Conservation (phyloP, 2,888 invertebrate species). For the Neuroscelio doddi region DNA sequence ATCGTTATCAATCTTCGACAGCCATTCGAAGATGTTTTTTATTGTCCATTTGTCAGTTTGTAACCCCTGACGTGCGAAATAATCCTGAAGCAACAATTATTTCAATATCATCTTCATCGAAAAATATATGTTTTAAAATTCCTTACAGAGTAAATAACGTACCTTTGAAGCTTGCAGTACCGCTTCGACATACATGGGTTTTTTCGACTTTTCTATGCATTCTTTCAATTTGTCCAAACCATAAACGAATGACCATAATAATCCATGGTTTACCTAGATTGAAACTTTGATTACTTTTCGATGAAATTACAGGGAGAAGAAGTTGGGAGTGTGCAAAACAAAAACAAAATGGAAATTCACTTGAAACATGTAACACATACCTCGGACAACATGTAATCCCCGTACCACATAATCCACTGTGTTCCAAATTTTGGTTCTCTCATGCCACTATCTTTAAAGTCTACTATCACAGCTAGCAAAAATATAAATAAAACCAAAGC, state of each 20-base stretch:
- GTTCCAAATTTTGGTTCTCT: conserved; percentile 62
- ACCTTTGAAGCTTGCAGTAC: conserved; percentile 59
- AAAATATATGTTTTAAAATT: no score
- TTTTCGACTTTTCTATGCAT: conserved; percentile 49
- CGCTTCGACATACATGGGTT: conserved; percentile 48
- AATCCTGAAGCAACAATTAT: conserved; percentile 49
- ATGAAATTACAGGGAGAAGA: no score
- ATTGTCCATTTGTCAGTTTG: conserved; percentile 55
- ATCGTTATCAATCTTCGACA: conserved; percentile 15
- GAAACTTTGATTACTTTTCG: no score
- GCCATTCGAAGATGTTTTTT: conserved; percentile 49
- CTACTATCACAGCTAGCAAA: conserved; percentile 61
- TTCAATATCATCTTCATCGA: not conserved
- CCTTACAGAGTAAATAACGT: no score
- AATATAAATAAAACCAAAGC: not conserved
- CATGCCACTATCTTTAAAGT: conserved; percentile 63
- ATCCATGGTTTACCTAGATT: conserved; percentile 53
- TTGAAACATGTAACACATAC: conserved; percentile 48
- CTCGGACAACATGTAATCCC: conserved; percentile 64
- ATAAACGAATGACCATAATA: conserved; percentile 52
- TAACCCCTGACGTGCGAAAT: conserved; percentile 51
- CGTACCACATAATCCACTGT: conserved; percentile 69
- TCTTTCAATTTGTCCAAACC: conserved; percentile 54
- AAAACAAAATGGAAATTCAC: no score
- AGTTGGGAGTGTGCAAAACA: no score